phyloP scores from a whole-genome alignment of 2,888 invertebrate genomes.

The Cactoblastis cactorum region DNA sequence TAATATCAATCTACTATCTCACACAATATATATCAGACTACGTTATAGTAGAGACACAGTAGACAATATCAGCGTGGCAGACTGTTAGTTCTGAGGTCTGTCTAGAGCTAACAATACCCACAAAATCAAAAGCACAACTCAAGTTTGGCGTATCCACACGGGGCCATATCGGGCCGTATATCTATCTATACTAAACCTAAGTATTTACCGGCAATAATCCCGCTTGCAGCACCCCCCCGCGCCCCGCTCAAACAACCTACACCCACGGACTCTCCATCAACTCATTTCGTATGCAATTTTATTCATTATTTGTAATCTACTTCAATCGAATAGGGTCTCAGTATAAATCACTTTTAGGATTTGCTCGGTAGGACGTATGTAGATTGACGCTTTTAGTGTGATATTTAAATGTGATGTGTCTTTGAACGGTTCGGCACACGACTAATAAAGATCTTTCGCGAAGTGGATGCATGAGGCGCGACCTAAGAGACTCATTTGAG shows the following conservation, averaged over 20 bases:
- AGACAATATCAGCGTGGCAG: background rate
- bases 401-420: conserved; percentile 71
- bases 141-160: conserved; percentile 38
- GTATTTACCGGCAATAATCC: conserved; percentile 66
- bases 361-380: conserved; percentile 71
- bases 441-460: conserved; percentile 65
- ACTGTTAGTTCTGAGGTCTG: background rate
- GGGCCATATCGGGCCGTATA: conserved; percentile 29
- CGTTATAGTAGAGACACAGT: too few relatives aligned
- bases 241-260: conserved; percentile 62
- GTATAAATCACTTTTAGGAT: conserved; percentile 78
- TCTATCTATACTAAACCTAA: conserved; percentile 34
- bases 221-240: conserved; percentile 34
- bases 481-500: conserved; percentile 73
- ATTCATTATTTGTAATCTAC: conserved; percentile 79
- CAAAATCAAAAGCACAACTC: conserved; percentile 41
- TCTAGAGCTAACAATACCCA: background rate
- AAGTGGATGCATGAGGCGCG: conserved; percentile 56
- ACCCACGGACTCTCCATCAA: conserved; percentile 64
- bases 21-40: too few relatives aligned
- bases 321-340: conserved; percentile 75
- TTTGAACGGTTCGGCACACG: conserved; percentile 50
- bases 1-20: too few relatives aligned
- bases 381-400: conserved; percentile 76
- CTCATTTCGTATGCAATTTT: conserved; percentile 79